These are phyloP conservation scores for Drosophila kanapiae DNA, from an alignment of 1,140 invertebrate species.

Conservation along the genomic window DNA sequence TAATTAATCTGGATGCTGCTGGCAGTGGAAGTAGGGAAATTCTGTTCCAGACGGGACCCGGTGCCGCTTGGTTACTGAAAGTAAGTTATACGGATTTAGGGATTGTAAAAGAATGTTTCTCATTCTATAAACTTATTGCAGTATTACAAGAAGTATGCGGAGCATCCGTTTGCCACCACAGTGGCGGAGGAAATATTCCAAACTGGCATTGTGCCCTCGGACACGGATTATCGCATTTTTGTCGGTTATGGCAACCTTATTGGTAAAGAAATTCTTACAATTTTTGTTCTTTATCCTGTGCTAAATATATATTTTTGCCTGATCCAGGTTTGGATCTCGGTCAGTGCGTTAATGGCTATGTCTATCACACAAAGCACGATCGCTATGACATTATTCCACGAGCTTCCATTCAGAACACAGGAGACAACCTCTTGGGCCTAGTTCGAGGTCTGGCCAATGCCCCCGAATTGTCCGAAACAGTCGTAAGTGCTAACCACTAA, in stretches of 20 bases:
- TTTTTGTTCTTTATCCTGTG: not conserved
- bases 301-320: accelerated
- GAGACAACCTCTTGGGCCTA: constrained; percentile 91
- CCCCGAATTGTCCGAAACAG: constrained; percentile 86
- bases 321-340: constrained; percentile 87
- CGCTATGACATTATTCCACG: constrained; percentile 90
- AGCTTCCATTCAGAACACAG: constrained; percentile 93
- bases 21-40: constrained; percentile 96
- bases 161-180: constrained; percentile 92
- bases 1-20: constrained; percentile 97
- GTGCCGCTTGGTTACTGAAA: constrained; percentile 94
- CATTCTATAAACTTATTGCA: constrained; percentile 85
- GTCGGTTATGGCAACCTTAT: constrained; percentile 87
- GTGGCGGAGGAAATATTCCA: constrained; percentile 94
- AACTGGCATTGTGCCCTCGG: constrained; percentile 93
- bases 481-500: constrained; percentile 86
- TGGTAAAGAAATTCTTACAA: not conserved
- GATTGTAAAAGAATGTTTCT: not conserved
- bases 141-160: constrained; percentile 92
- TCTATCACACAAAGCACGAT: constrained; percentile 96
- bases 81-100: constrained; percentile 87
- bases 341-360: constrained; percentile 95
- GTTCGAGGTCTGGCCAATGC: constrained; percentile 88
- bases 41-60: constrained; percentile 96
- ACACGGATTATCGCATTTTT: constrained; percentile 95